Evolutionary conservation across 37 sponge, comb jelly and placozoan genomes (phyloP).

Genomic region (Corticium candelabrum): DNA sequence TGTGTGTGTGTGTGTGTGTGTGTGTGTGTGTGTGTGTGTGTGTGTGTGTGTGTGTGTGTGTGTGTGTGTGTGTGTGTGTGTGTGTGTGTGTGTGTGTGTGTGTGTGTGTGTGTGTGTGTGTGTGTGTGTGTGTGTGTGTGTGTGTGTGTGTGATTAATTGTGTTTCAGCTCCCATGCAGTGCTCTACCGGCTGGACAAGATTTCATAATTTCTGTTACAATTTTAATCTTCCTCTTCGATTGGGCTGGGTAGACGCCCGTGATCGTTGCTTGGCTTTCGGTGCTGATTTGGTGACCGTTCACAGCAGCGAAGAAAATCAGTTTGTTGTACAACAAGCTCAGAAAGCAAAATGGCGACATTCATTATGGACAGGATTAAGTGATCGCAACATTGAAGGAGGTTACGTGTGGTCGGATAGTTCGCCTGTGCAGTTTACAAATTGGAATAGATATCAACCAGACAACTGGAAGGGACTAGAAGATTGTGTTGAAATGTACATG

Average conservation of each 20-base stretch:
- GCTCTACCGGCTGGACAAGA: not conserved
- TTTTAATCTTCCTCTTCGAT: not conserved
- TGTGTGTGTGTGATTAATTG: no score
- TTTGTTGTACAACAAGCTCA: not conserved
- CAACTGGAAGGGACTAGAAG: not conserved
- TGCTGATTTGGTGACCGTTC: not conserved
- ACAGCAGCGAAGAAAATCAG: not conserved
- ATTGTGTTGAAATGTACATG: not conserved
- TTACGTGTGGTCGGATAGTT: constrained; percentile 1
- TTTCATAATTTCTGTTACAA: not conserved
- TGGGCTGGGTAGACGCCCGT: not conserved
- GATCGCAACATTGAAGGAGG: constrained; percentile 9
- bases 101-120: constrained; percentile 5
- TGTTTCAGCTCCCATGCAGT: not conserved
- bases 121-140: constrained; percentile 5
- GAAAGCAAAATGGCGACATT: not conserved
- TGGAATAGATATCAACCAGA: not conserved
- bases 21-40: constrained; percentile 5
- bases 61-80: constrained; percentile 5
- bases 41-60: constrained; percentile 5
- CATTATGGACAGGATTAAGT: not conserved
- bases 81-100: constrained; percentile 5
- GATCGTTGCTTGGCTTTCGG: not conserved
- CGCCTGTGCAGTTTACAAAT: not conserved
- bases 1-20: constrained; percentile 5